phyloP scores from a whole-genome alignment of 2,888 invertebrate genomes.

The Smittia sp. region DNA sequence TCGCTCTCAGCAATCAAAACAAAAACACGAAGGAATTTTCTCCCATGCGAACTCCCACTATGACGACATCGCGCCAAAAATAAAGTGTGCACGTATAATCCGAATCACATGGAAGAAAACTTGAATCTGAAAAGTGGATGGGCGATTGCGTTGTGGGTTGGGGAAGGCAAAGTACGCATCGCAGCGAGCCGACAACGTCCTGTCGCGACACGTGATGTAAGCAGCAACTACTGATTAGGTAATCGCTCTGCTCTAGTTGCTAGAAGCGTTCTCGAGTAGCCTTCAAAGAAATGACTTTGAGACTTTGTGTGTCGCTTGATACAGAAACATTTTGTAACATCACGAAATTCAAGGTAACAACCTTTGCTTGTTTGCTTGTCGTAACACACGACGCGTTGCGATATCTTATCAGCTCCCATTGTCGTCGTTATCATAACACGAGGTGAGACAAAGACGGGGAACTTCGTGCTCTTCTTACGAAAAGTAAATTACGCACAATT shows the following conservation, averaged over 20 bases:
- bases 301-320: too few species aligned
- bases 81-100: neutral
- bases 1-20: neutral
- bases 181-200: neutral
- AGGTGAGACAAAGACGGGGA: too few species aligned
- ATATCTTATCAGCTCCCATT: conserved; percentile 10
- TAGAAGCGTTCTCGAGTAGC: too few species aligned
- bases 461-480: too few species aligned
- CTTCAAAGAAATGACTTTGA: too few species aligned
- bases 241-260: too few species aligned
- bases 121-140: neutral
- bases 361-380: neutral
- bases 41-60: neutral
- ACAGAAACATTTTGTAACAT: neutral
- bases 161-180: neutral
- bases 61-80: conserved; percentile 30
- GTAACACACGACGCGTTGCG: neutral
- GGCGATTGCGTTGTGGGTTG: neutral
- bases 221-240: too few species aligned
- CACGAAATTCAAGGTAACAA: conserved; percentile 37
- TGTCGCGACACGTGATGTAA: neutral
- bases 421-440: too few species aligned
- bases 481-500: too few species aligned
- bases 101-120: conserved; percentile 36
- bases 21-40: conserved; percentile 1